These are phyloP conservation scores for Cotesia congregata DNA, from an alignment of 2,888 invertebrate species.

Conservation along the genomic window DNA sequence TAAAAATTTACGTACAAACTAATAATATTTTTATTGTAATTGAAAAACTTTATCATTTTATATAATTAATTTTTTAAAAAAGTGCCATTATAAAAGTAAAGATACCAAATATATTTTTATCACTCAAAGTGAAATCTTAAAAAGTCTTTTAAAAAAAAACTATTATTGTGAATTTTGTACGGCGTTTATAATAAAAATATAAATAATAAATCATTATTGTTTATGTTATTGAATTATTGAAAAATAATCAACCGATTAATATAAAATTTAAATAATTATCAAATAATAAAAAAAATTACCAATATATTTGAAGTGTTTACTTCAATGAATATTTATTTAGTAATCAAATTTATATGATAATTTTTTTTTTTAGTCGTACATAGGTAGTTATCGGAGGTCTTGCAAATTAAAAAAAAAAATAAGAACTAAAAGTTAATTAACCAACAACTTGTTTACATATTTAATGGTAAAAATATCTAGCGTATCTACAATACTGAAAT, in stretches of 20 bases:
- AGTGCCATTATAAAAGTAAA: neutral
- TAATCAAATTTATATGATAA: neutral
- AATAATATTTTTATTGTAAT: no score
- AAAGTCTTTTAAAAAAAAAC: neutral
- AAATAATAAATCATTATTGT: neutral
- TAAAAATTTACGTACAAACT: neutral
- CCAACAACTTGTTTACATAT: neutral
- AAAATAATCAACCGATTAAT: neutral
- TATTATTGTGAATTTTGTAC: neutral
- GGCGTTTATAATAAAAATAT: neutral
- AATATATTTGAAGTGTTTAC: neutral
- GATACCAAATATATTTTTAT: neutral
- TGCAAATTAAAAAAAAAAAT: neutral
- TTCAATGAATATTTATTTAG: neutral
- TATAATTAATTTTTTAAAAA: neutral
- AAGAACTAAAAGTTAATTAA: neutral
- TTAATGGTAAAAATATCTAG: neutral
- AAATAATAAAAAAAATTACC: neutral
- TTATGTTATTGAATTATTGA: neutral
- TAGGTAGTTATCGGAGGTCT: neutral
- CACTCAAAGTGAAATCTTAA: no score
- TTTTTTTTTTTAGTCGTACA: neutral
- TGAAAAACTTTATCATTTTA: no score
- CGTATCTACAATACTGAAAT: neutral
- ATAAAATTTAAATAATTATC: neutral